Conservation (phyloP, 1,140 invertebrate species). For the Drosophila takahashii region DNA sequence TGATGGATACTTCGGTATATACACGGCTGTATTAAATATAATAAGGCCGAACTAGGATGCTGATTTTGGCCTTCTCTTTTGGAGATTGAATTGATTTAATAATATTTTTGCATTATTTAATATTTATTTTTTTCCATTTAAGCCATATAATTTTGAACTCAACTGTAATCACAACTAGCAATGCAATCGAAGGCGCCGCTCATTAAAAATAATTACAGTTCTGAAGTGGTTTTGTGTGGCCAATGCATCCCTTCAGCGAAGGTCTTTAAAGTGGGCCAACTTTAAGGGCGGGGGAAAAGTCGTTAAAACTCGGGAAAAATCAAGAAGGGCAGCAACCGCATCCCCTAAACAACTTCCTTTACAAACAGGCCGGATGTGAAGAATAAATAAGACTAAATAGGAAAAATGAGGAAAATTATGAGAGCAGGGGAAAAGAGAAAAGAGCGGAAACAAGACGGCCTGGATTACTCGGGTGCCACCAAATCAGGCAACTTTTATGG, state of each 20-base stretch:
- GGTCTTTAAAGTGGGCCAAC: slow-evolving; percentile 27
- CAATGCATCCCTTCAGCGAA: slow-evolving; percentile 24
- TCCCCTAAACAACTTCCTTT: slow-evolving; percentile 53
- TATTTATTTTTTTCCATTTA: not conserved
- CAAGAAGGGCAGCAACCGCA: slow-evolving; percentile 28
- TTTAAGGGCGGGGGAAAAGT: not conserved
- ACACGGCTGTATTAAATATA: not conserved
- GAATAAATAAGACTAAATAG: slow-evolving; percentile 67
- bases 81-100: not conserved
- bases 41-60: not conserved
- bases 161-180: slow-evolving; percentile 7
- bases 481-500: slow-evolving; percentile 41
- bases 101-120: not conserved
- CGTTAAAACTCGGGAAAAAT: not conserved
- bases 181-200: slow-evolving; percentile 16
- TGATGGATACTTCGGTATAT: slow-evolving; percentile 3
- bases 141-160: not conserved
- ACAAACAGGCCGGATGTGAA: slow-evolving; percentile 67
- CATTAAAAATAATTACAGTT: slow-evolving; percentile 44
- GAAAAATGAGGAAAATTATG: slow-evolving; percentile 65
- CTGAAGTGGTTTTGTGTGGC: slow-evolving; percentile 16
- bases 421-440: slow-evolving; percentile 14
- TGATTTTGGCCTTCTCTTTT: too few species aligned
- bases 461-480: slow-evolving; percentile 23
- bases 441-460: slow-evolving; percentile 13